Evolutionary conservation across 2,888 invertebrate genomes (phyloP).

Genomic region (Heliconius erato): DNA sequence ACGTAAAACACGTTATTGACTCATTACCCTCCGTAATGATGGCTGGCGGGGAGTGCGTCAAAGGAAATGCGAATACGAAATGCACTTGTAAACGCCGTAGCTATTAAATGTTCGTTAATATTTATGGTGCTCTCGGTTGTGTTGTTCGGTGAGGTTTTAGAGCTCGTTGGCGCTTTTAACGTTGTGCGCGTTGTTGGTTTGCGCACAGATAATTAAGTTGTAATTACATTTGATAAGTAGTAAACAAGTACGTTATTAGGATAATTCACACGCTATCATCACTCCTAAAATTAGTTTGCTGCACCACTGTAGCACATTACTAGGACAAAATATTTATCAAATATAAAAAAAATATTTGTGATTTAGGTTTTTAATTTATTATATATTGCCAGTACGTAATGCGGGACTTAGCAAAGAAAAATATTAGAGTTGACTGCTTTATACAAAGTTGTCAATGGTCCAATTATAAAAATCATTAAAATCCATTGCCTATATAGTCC

Average conservation of each 20-base stretch:
- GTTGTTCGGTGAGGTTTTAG: conserved; percentile 18
- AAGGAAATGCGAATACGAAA: conserved; percentile 42
- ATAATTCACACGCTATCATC: background rate
- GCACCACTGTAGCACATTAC: background rate
- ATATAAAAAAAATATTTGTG: background rate
- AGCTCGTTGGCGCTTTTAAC: conserved; percentile 21
- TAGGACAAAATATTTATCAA: background rate
- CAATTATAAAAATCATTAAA: background rate
- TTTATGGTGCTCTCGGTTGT: conserved; percentile 10
- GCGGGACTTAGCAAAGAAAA: background rate
- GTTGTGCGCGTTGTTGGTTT: conserved; percentile 9
- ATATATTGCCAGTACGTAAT: background rate
- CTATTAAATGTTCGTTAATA: conserved; percentile 35
- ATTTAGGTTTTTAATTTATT: background rate
- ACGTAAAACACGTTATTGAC: conserved; percentile 52
- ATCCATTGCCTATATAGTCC: background rate
- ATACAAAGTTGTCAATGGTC: background rate
- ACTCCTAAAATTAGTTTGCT: background rate
- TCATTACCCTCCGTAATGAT: conserved; percentile 47
- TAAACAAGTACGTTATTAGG: conserved; percentile 12
- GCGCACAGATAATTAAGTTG: conserved; percentile 12
- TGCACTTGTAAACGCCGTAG: conserved; percentile 32
- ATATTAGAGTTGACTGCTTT: too few relatives aligned
- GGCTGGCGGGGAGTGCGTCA: conserved; percentile 47
- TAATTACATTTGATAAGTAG: conserved; percentile 10